These are phyloP conservation scores for Corbicula japonica DNA, from an alignment of 2,888 invertebrate genomes.

Conservation along the genomic window DNA sequence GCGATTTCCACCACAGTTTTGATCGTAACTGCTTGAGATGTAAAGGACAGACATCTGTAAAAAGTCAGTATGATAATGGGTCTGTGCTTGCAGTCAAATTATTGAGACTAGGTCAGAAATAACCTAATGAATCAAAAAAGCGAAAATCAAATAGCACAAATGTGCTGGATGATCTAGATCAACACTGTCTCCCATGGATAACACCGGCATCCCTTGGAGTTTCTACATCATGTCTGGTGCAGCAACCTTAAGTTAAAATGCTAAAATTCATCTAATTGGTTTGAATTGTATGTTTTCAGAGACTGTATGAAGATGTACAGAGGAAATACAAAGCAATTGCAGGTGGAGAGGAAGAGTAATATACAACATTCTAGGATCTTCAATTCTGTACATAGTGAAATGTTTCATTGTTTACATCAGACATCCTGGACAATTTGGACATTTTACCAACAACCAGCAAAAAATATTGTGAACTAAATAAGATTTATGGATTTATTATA, in stretches of 20 bases:
- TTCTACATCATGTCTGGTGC: not conserved
- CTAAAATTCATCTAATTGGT: not conserved
- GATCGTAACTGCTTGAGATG: too few species aligned
- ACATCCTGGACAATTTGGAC: too few species aligned
- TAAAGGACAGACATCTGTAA: too few species aligned
- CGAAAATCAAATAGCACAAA: not conserved
- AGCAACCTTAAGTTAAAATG: not conserved
- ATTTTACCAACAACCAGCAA: too few species aligned
- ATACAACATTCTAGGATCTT: slow-evolving; percentile 7
- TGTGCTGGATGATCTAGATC: not conserved
- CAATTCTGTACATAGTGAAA: slow-evolving; percentile 19
- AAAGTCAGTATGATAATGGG: too few species aligned
- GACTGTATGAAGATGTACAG: slow-evolving; percentile 13
- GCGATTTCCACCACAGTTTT: too few species aligned
- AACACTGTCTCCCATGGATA: not conserved
- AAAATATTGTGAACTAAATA: too few species aligned
- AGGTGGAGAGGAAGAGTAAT: slow-evolving; percentile 17
- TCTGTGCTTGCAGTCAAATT: too few species aligned
- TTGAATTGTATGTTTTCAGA: slow-evolving; percentile 19
- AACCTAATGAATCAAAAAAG: not conserved
- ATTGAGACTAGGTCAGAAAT: not conserved
- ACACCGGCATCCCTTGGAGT: not conserved
- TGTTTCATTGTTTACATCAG: too few species aligned
- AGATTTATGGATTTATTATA: too few species aligned
- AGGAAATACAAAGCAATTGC: not conserved